Conservation (phyloP, 2,888 invertebrate genomes). For the Cotesia congregata region DNA sequence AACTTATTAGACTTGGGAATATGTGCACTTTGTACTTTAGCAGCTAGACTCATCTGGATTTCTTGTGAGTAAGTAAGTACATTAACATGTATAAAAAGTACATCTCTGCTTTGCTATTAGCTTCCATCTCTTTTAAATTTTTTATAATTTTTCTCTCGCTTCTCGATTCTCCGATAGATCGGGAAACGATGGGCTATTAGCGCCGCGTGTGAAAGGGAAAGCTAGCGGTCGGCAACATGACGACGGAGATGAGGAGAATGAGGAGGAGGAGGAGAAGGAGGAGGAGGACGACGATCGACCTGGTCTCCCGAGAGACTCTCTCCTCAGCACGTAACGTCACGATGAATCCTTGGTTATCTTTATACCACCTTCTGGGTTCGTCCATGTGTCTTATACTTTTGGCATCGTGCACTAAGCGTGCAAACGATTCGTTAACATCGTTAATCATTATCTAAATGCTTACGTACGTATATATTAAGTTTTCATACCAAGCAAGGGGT, state of each 20-base stretch:
- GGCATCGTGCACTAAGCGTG: neutral
- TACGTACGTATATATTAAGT: neutral
- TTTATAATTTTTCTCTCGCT: slow-evolving; percentile 34
- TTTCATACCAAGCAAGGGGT: neutral
- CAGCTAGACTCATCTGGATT: slow-evolving; percentile 34
- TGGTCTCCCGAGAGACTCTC: slow-evolving; percentile 44
- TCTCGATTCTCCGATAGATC: slow-evolving; percentile 56
- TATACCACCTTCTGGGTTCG: slow-evolving; percentile 25
- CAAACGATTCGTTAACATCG: neutral
- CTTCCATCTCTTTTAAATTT: neutral
- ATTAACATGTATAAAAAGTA: slow-evolving; percentile 18
- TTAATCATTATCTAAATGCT: neutral
- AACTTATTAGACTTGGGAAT: neutral
- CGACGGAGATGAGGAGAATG: slow-evolving; percentile 49
- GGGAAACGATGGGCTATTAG: slow-evolving; percentile 66
- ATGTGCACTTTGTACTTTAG: slow-evolving; percentile 22
- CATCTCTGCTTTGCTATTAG: slow-evolving; percentile 3
- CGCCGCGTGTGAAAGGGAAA: slow-evolving; percentile 69
- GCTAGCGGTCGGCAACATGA: slow-evolving; percentile 56
- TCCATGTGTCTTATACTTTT: slow-evolving; percentile 10
- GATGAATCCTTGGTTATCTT: slow-evolving; percentile 37
- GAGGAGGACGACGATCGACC: slow-evolving; percentile 45
- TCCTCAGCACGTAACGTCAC: slow-evolving; percentile 41
- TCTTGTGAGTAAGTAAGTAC: slow-evolving; percentile 55
- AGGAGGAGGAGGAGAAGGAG: slow-evolving; percentile 48